Base-by-base conservation (phyloP, 2,888 invertebrate species). In the Lacanobia oleracea region DNA sequence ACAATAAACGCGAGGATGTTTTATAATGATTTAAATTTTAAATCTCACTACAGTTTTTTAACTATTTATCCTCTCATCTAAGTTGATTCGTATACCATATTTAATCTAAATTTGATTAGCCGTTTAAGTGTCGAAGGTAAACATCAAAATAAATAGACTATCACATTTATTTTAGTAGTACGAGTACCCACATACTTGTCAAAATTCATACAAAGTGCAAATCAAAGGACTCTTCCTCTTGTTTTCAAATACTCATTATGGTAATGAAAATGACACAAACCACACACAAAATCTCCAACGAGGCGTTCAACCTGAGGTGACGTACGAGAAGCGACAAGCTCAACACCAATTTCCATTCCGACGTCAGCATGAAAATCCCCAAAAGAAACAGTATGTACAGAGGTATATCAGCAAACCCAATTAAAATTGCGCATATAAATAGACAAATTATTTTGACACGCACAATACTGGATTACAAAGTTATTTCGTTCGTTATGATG, bases 391-490 rank as follows among this genome's bases (percentile, higher is more conserved):
- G 67, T 68, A 74, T 45, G 37, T 50, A 40, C 66, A 72, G 59
- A 71, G 64, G 61, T 72, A 60, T 54, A 75, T 67, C 72, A 79
- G 59, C n/a, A 76, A 72, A 72, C 70, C 71, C 76, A 83, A 84
- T 83, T 81, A 78, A 82, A 79, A 74, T 77, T 82, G 77, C 84
- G 82, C 84, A 84, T 86, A 83, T 75, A 86, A 83, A 86, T 83
- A 83, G 83, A 79, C 76, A 77, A 79, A 86, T 86, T 86, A 83
- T 77, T 83, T 79, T 75, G 67, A 75, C 81, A 82, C 81, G 75
- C 79, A 79, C 79, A 77, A 79, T 83, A 79, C 71, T 62, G 84
- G 83, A 87, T 88, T 83, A 84, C 80, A 77, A 86, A 85, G 83
- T 86, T 86, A 84, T 86, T 84, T 85, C 82, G 81, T 79, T 78